Base-by-base conservation (phyloP, 1,140 invertebrate species). In the Trichonephila clavata region DNA sequence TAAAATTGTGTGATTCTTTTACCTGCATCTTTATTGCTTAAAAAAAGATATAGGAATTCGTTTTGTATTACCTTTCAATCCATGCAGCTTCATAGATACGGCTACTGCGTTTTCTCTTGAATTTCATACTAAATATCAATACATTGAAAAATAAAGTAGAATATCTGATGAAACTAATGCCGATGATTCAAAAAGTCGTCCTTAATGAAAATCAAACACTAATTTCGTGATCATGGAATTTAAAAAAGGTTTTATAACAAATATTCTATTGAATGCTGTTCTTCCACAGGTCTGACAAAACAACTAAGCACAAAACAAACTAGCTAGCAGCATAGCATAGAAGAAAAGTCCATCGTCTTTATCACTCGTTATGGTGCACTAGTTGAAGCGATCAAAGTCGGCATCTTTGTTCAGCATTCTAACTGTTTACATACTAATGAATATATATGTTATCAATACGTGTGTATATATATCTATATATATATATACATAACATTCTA, bases 301-400 rank as follows among this genome's bases (percentile, higher is more conserved):
- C 27, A 32, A 59, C 24, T 32, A n/a, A 92, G 57, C 90, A 92
- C 90, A 92, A 92, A 92, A 92, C 90, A 92, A 92, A 27, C 50
- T 92, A 92, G 90, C n/a, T 89, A 61, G 77, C 39, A 81, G 89
- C 65, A 80, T 90, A 90, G 81, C 81, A 60, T 84, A 84, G 90
- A 8, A 63, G 21, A 27, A 65, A 92, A 59, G 83, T 92, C 90
- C 91, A 86, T 71, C 63, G 83, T 92, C n/a, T 50, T 32, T 32
- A 50, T 92, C 91, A 92, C 91, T 92, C 91, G 91, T 92, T 92
- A 92, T 60, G 63, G 60, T 59, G 91, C 91, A 92, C 91, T 92
- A 83, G 91, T 92, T 92, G 91, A 92, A 71, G 61, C 27, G 57
- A 92, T 92, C 91, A 92, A 92, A 92, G 91, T 92, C 91, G 60